Base-by-base conservation (phyloP, 2,113 vertebrate genomes). In the Garra rufa region DNA sequence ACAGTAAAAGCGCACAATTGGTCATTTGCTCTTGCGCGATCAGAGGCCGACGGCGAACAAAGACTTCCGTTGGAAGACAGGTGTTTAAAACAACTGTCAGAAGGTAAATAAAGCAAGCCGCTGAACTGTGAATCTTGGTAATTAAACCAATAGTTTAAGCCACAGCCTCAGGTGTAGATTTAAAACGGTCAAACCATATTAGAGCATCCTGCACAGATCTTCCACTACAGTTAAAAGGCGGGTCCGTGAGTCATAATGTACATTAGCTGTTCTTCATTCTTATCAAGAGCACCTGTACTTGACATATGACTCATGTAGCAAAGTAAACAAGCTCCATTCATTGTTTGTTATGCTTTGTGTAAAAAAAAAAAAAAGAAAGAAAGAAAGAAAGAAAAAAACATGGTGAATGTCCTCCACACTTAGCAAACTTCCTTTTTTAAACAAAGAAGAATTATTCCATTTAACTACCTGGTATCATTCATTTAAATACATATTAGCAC, bases 281-380 rank as follows among this genome's bases (percentile, higher is more conserved):
- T 88, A 89, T 88, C 67, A 30, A 50, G 38, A 44, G 71, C 76
- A 84, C 81, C 90, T 86, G 79, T 82, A 74, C 3, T 30, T 70
- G 61, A 74, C 69, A 75, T 61, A 61, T 88, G 87, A 88, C n/a
- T 88, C 80, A 87, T 44, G 19, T 34, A 34, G 55, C 26, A 80
- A 82, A 48, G 43, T 80, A 85, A 87, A 83, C 63, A 85, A 85
- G 34, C 21, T 44, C 30, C 26, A 70, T 78, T 84, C 34, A 69
- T 55, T 38, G 77, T 76, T 52, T 65, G 52, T 79, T 81, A 83
- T 52, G 57, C 52, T 59, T 78, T 79, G 85, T 82, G 69, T 38
- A 44, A 41, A 26, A 9, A 24, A 61, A 63, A 74, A 55, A n/a
- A n/a, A n/a, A n/a, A n/a, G n/a, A n/a, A n/a, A n/a, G n/a, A n/a